Percentiles rank a stretch among this genome's conserved stretches.
These are phyloP conservation scores for Venustoraphidia nigricollis DNA, from an alignment of 2,888 invertebrate species.

Conservation along the genomic window DNA sequence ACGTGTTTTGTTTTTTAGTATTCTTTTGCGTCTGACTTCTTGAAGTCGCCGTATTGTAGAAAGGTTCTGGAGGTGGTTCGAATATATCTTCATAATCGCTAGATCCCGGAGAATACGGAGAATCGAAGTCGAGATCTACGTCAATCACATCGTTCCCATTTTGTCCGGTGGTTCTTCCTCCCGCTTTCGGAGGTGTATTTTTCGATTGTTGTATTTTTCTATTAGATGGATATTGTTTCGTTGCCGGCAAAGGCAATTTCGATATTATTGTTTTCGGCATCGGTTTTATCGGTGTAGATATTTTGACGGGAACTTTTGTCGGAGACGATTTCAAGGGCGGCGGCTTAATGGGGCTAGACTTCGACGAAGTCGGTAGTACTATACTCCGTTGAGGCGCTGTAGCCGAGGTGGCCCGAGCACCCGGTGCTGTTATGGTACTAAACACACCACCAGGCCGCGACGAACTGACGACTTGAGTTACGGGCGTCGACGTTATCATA, in stretches of 20 bases:
- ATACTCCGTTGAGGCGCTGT: constrained; percentile 27
- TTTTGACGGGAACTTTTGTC: constrained; percentile 35
- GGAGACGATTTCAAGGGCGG: constrained; percentile 36
- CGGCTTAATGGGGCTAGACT: constrained; percentile 29
- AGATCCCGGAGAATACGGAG: constrained; percentile 82
- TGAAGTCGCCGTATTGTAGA: constrained; percentile 9
- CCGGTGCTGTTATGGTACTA: constrained; percentile 18
- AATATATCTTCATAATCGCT: constrained; percentile 78
- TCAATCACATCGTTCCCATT: constrained; percentile 34
- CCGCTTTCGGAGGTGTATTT: constrained; percentile 13
- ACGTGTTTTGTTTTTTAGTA: constrained; percentile 28
- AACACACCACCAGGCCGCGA: constrained; percentile 24
- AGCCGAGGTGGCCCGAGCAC: constrained; percentile 18
- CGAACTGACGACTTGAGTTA: constrained; percentile 17
- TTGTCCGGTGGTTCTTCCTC: constrained; percentile 21
- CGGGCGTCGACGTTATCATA: constrained; percentile 23
- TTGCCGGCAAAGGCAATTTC: constrained; percentile 21
- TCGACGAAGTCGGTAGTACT: constrained; percentile 32
- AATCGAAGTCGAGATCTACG: constrained; percentile 55
- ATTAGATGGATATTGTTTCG: constrained; percentile 19
- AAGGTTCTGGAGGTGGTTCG: constrained; percentile 47
- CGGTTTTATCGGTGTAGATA: constrained; percentile 39
- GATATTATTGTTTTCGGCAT: constrained; percentile 28
- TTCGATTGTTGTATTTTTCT: constrained; percentile 13
- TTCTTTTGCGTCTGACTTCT: constrained; percentile 13